These are phyloP conservation scores for Cydia fagiglandana DNA, from an alignment of 1,140 invertebrate genomes.

Conservation along the genomic window DNA sequence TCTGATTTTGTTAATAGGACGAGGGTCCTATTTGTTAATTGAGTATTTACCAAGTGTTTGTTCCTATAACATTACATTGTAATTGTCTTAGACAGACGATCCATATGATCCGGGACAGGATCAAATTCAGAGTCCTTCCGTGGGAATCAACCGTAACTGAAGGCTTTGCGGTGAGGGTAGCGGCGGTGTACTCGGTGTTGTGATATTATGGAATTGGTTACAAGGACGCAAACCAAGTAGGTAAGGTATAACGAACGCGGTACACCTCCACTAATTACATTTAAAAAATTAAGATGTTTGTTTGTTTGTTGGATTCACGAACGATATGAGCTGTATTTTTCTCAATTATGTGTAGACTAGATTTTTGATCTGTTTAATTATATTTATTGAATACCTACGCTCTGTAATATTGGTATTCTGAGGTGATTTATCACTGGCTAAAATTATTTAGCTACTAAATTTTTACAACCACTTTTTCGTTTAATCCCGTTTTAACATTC, in stretches of 20 bases:
- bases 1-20: not conserved
- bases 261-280: not conserved
- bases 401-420: too few relatives aligned
- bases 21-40: not conserved
- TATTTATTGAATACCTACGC: too few relatives aligned
- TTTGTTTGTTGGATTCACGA: too few relatives aligned
- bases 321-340: too few relatives aligned
- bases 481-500: not conserved
- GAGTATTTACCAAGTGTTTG: not conserved
- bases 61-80: not conserved
- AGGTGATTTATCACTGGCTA: not conserved
- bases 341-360: too few relatives aligned
- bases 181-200: not conserved
- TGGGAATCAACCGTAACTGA: conserved; percentile 22
- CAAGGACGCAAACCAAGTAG: not conserved
- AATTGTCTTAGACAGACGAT: conserved; percentile 8
- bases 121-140: not conserved
- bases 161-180: conserved; percentile 19
- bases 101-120: not conserved
- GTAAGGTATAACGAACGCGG: not conserved
- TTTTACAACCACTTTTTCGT: not conserved
- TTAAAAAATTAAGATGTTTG: not conserved
- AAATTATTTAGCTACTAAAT: not conserved
- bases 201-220: conserved; percentile 9
- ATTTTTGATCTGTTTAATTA: too few relatives aligned